Conservation (phyloP, 1,140 invertebrate genomes). For the Nylanderia fulva region DNA sequence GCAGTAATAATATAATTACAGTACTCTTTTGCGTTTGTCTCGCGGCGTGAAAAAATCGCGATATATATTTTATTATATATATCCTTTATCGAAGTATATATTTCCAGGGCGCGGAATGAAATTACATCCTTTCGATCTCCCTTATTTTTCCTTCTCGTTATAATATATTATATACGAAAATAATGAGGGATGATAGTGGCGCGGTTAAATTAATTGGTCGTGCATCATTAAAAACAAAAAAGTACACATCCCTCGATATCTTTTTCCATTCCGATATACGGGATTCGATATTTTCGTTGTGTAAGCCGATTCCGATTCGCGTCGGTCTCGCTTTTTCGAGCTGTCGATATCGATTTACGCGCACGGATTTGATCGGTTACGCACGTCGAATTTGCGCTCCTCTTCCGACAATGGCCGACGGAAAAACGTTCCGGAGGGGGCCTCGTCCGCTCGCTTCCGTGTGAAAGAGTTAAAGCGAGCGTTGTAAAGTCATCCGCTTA, state of each 20-base stretch:
- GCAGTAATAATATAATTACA: slow-evolving; percentile 47
- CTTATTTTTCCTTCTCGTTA: neutral
- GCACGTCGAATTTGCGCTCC: slow-evolving; percentile 29
- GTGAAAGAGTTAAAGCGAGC: slow-evolving; percentile 52
- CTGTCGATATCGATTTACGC: slow-evolving; percentile 66
- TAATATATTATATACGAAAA: slow-evolving; percentile 1
- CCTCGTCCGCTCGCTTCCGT: neutral
- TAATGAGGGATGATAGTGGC: neutral
- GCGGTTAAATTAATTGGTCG: slow-evolving; percentile 43
- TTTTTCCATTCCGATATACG: neutral
- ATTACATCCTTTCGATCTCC: neutral
- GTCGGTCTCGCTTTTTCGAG: slow-evolving; percentile 39
- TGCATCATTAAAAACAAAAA: slow-evolving; percentile 38
- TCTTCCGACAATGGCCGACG: slow-evolving; percentile 35
- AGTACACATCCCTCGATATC: slow-evolving; percentile 1
- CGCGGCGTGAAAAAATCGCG: slow-evolving; percentile 3
- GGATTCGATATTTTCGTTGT: slow-evolving; percentile 51
- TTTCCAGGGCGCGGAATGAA: neutral
- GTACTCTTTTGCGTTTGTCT: neutral
- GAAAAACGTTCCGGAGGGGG: slow-evolving; percentile 2
- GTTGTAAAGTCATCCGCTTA: slow-evolving; percentile 58
- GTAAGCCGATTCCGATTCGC: slow-evolving; percentile 55
- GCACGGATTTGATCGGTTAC: slow-evolving; percentile 52
- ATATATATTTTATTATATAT: slow-evolving; percentile 25
- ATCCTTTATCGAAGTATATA: slow-evolving; percentile 19